phyloP scores from a whole-genome alignment of 2,888 invertebrate genomes.

The Petrophora chlorosata region DNA sequence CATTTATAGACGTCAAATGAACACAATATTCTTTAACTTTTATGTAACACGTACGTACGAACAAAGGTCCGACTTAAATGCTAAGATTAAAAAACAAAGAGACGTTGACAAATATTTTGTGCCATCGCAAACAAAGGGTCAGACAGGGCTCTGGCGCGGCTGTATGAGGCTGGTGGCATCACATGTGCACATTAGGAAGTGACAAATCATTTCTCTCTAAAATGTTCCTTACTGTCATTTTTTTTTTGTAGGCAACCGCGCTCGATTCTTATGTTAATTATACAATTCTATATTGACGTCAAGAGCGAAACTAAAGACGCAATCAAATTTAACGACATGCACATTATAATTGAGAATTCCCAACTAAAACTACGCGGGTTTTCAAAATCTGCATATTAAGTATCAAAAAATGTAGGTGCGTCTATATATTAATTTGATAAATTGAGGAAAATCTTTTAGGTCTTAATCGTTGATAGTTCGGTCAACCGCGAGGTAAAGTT shows the following conservation, averaged over 20 bases:
- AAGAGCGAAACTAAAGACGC: too few relatives aligned
- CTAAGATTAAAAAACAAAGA: too few relatives aligned
- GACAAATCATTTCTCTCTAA: not conserved
- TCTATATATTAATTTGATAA: constrained; percentile 7
- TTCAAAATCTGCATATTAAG: not conserved
- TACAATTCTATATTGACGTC: too few relatives aligned
- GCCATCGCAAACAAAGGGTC: constrained; percentile 16
- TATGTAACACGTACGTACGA: too few relatives aligned
- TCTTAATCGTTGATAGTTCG: not conserved
- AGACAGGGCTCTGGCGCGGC: constrained; percentile 1
- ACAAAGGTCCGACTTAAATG: too few relatives aligned
- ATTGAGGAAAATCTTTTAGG: constrained; percentile 10
- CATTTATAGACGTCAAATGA: too few relatives aligned
- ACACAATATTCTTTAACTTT: too few relatives aligned
- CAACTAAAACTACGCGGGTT: not conserved
- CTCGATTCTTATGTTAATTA: too few relatives aligned
- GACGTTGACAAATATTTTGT: constrained; percentile 7
- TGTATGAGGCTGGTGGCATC: not conserved
- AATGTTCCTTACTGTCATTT: too few relatives aligned
- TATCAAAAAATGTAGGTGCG: not conserved
- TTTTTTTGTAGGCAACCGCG: too few relatives aligned
- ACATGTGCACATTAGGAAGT: constrained; percentile 6
- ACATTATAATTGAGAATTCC: too few relatives aligned
- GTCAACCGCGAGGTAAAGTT: not conserved
- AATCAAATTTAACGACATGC: too few relatives aligned